These are phyloP conservation scores for Sycophaga agraensis DNA, from an alignment of 1,140 invertebrate species.

Conservation along the genomic window DNA sequence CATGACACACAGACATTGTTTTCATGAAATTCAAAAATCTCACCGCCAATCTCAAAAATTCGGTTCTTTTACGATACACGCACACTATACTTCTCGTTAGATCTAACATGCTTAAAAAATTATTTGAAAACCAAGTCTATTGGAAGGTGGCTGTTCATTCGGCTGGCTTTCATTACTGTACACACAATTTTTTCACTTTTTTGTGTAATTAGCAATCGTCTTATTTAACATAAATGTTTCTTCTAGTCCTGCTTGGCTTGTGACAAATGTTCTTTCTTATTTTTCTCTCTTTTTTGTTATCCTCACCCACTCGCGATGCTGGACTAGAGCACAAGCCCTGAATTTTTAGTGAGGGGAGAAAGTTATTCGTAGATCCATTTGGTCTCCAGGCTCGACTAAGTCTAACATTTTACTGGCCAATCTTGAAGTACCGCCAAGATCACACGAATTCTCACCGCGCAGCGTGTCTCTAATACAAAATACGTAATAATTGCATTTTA, in stretches of 20 bases:
- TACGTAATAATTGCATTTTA: constrained; percentile 10
- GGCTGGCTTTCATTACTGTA: constrained; percentile 43
- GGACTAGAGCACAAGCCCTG: constrained; percentile 40
- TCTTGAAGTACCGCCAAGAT: constrained; percentile 38
- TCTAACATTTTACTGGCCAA: constrained; percentile 53
- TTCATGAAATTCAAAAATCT: constrained; percentile 19
- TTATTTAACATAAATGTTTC: constrained; percentile 30
- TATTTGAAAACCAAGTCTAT: constrained; percentile 54
- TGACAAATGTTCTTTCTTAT: constrained; percentile 19
- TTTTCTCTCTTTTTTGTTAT: constrained; percentile 1
- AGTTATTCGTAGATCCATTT: constrained; percentile 30
- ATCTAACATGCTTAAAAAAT: constrained; percentile 53
- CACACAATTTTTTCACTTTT: constrained; percentile 39
- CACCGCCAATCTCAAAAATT: constrained; percentile 17
- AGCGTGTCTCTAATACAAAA: constrained; percentile 32
- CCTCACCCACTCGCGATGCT: constrained; percentile 30
- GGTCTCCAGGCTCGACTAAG: constrained; percentile 46
- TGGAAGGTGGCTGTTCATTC: constrained; percentile 46
- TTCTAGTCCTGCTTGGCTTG: constrained; percentile 14
- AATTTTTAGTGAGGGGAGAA: constrained; percentile 25
- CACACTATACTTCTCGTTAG: constrained; percentile 39
- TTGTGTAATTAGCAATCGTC: constrained; percentile 28
- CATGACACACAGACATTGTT: constrained; percentile 27
- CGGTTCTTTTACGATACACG: constrained; percentile 28
- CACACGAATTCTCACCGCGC: constrained; percentile 27